These are phyloP conservation scores for Ptilonorhynchus violaceus DNA, from an alignment of 2,113 vertebrate species.

Conservation along the genomic window DNA sequence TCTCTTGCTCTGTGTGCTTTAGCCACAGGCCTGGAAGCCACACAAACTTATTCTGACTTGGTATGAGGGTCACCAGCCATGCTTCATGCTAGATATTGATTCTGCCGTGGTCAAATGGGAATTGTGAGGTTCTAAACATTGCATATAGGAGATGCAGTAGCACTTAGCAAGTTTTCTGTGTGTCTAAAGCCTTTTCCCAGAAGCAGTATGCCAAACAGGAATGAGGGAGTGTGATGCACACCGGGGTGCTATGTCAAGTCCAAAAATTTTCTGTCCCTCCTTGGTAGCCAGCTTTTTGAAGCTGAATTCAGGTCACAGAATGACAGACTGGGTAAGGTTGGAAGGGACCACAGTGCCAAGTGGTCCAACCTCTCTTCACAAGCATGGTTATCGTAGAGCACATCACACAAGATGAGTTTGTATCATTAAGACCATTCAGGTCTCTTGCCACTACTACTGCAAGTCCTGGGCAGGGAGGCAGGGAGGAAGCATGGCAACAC, in stretches of 20 bases:
- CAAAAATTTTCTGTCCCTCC: background rate
- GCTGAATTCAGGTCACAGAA: background rate
- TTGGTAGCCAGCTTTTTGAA: background rate
- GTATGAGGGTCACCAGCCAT: background rate
- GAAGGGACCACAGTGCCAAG: background rate
- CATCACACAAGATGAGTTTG: background rate
- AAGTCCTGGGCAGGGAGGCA: background rate
- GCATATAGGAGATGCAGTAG: background rate
- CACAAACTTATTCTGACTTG: accelerated
- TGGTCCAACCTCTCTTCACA: background rate
- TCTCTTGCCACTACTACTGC: background rate
- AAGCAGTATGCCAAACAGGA: background rate
- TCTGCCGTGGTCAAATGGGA: background rate
- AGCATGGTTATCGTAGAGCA: background rate
- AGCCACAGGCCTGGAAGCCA: background rate
- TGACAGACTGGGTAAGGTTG: too few relatives aligned
- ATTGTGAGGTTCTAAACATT: background rate
- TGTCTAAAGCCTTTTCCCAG: background rate
- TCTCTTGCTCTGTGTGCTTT: background rate
- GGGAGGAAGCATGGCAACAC: background rate
- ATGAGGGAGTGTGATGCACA: background rate
- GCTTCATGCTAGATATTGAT: background rate
- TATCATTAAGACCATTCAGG: background rate
- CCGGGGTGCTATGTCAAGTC: background rate
- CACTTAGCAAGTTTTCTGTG: background rate